Evolutionary conservation across 1,140 invertebrate genomes (phyloP).

Genomic region (Phenacoccus solenopsis): DNA sequence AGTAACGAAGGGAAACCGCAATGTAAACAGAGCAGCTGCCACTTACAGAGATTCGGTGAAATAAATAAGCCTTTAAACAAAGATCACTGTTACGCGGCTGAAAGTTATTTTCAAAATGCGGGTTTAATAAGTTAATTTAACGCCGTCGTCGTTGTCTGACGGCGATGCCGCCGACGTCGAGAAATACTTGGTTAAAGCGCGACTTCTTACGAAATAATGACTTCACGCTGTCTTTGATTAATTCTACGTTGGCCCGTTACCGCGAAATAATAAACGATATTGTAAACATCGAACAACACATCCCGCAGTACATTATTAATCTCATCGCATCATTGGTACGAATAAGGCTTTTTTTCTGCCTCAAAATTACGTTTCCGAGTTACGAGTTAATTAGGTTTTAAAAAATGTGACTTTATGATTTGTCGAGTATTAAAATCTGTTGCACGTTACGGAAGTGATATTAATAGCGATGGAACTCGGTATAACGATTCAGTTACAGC

Average conservation of each 20-base stretch:
- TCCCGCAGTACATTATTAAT: too few relatives aligned
- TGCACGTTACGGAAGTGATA: not conserved
- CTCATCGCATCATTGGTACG: too few relatives aligned
- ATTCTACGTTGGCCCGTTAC: not conserved
- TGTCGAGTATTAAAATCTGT: too few relatives aligned
- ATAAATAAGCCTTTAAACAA: not conserved
- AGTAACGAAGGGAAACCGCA: too few relatives aligned
- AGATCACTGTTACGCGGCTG: too few relatives aligned
- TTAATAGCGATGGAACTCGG: not conserved
- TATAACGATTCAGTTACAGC: not conserved
- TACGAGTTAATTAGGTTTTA: too few relatives aligned
- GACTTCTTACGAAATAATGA: not conserved
- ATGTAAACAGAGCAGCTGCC: not conserved
- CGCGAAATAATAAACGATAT: not conserved
- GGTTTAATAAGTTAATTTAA: not conserved
- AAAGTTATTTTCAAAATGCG: slow-evolving; percentile 2
- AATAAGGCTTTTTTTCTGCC: too few relatives aligned
- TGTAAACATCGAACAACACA: not conserved
- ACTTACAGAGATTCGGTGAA: not conserved
- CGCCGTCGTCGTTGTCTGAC: not conserved
- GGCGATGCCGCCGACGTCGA: too few relatives aligned
- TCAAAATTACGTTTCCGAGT: too few relatives aligned
- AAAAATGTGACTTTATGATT: too few relatives aligned
- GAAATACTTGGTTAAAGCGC: not conserved
- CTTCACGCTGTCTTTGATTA: not conserved